A percentile compares a stretch with the other conserved stretches of the same genome.
Conservation (phyloP, 2,113 vertebrate species). For the Alethe castanea region DNA sequence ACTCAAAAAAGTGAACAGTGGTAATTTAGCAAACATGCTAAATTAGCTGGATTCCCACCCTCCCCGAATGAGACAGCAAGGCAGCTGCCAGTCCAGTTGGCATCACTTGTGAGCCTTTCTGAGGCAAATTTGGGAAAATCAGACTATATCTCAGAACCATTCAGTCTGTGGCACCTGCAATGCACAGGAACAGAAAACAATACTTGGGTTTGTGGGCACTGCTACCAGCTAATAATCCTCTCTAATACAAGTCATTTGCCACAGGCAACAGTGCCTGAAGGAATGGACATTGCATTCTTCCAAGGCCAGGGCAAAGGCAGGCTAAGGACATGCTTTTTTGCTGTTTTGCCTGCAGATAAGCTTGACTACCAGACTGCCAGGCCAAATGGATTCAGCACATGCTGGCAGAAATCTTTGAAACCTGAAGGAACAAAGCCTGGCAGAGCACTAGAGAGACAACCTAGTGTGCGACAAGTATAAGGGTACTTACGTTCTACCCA, state of each 20-base stretch:
- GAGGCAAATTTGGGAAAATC: not conserved
- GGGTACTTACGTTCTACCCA: not conserved
- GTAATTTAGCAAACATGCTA: not conserved
- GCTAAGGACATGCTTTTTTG: not conserved
- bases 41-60: not conserved
- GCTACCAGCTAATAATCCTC: not conserved
- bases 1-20: not conserved
- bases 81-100: not conserved
- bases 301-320: not conserved
- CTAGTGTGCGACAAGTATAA: not conserved
- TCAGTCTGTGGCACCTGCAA: accelerated
- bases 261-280: not conserved
- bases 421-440: not conserved
- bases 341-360: not conserved
- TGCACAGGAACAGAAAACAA: not conserved
- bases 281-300: not conserved
- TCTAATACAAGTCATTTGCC: not conserved
- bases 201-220: not conserved
- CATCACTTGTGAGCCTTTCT: not conserved
- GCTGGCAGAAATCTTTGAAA: not conserved
- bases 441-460: not conserved
- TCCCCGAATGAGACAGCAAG: accelerated
- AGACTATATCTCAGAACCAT: not conserved
- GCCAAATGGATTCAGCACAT: not conserved
- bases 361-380: not conserved